Conservation (phyloP, 2,888 invertebrate genomes). For the Chrysotoxum bicinctum region DNA sequence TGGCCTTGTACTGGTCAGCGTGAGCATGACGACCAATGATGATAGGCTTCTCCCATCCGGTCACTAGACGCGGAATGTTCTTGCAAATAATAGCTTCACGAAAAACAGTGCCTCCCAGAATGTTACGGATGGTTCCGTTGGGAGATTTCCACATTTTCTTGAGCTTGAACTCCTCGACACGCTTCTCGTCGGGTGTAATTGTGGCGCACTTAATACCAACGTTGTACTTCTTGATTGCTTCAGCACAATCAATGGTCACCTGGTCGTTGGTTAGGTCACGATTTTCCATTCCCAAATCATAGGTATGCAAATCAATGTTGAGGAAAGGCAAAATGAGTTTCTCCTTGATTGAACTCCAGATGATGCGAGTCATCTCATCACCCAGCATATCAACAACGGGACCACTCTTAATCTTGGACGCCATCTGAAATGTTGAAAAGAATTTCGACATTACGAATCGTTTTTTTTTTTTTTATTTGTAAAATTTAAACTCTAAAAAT, state of each 20-base stretch:
- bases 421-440: constrained; percentile 78
- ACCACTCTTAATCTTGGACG: constrained; percentile 88
- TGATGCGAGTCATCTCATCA: constrained; percentile 98
- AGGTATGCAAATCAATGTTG: constrained; percentile 96
- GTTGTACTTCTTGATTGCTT: constrained; percentile 97
- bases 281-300: constrained; percentile 97
- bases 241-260: constrained; percentile 97
- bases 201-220: constrained; percentile 99
- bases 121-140: constrained; percentile 94
- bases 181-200: constrained; percentile 98
- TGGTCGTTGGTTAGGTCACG: constrained; percentile 96
- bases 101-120: constrained; percentile 89
- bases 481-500: not conserved
- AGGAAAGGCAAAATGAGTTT: constrained; percentile 98
- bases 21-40: constrained; percentile 99
- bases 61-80: constrained; percentile 97
- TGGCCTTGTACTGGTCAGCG: constrained; percentile 98
- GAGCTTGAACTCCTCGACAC: constrained; percentile 94
- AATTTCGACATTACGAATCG: constrained; percentile 53
- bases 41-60: constrained; percentile 97
- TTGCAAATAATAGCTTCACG: constrained; percentile 94
- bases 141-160: constrained; percentile 96
- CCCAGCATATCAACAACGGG: constrained; percentile 96
- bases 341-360: constrained; percentile 99
- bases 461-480: not conserved